A percentile compares a stretch with the other conserved stretches of the same genome.
Conservation (phyloP, 2,113 vertebrate genomes). For the Uropsilus gracilis region DNA sequence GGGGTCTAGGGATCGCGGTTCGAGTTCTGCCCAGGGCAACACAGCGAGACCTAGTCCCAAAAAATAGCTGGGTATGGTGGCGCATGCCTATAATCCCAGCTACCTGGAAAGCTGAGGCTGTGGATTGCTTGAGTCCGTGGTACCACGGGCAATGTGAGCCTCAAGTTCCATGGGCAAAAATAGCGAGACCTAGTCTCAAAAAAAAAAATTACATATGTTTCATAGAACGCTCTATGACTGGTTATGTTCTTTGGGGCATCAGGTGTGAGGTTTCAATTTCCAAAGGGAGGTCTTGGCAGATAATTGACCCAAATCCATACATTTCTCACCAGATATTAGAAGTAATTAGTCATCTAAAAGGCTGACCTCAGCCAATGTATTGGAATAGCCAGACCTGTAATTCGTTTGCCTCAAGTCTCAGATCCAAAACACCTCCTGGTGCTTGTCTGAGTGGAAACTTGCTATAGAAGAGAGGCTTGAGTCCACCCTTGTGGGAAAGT, state of each 20-base stretch:
- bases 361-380: neutral
- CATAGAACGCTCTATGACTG: neutral
- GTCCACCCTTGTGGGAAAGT: neutral
- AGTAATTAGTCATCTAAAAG: neutral
- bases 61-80: too few relatives aligned
- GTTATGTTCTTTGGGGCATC: neutral
- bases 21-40: too few relatives aligned
- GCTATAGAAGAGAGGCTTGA: neutral
- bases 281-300: neutral
- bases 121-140: too few relatives aligned
- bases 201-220: neutral
- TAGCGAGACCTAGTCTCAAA: too few relatives aligned
- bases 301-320: too few relatives aligned
- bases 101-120: too few relatives aligned
- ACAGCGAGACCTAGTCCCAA: too few relatives aligned
- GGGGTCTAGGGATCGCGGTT: too few relatives aligned
- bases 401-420: neutral
- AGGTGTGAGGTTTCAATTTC: neutral
- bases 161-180: too few relatives aligned
- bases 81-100: too few relatives aligned
- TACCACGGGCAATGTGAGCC: too few relatives aligned
- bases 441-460: neutral
- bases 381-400: neutral
- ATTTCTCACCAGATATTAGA: neutral
- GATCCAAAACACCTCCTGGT: neutral